Conservation (phyloP, 2,797 vertebrate species). For the Centropyge bicolor region DNA sequence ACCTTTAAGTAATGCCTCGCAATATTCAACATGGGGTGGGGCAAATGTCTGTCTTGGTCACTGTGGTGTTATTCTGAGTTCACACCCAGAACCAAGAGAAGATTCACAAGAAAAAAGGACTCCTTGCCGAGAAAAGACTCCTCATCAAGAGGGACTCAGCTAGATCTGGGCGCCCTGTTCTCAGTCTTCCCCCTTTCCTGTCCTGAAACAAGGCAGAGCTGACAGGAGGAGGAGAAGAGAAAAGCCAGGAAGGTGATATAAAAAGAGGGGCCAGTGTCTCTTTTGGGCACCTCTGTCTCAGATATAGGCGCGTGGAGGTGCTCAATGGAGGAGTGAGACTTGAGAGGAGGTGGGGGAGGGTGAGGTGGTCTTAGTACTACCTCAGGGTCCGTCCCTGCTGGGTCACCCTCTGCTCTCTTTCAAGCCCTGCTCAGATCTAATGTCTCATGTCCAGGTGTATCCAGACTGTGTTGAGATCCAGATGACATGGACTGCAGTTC, state of each 20-base stretch:
- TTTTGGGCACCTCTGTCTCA: conserved; percentile 64
- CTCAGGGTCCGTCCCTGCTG: conserved; percentile 58
- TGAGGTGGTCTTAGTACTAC: conserved; percentile 58
- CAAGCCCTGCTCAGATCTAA: conserved; percentile 58
- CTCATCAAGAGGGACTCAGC: conserved; percentile 55
- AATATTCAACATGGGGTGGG: conserved; percentile 68
- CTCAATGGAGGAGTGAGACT: conserved; percentile 44
- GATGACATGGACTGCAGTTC: conserved; percentile 59
- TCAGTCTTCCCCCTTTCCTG: conserved; percentile 62
- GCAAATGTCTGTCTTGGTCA: conserved; percentile 69
- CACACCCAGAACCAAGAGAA: conserved; percentile 59
- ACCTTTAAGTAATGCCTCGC: conserved; percentile 74
- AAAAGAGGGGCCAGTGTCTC: conserved; percentile 68
- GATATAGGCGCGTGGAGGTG: conserved; percentile 44
- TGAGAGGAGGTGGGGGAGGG: conserved; percentile 41
- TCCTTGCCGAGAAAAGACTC: conserved; percentile 58
- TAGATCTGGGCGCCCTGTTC: conserved; percentile 50
- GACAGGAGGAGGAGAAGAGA: conserved; percentile 71
- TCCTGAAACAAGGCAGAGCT: conserved; percentile 72
- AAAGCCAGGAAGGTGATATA: conserved; percentile 65
- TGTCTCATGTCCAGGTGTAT: conserved; percentile 45
- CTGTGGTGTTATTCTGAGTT: conserved; percentile 68
- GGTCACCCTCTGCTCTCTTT: conserved; percentile 61
- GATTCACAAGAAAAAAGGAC: conserved; percentile 50
- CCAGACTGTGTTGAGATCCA: conserved; percentile 49